Conservation (phyloP, 2,888 invertebrate species). For the Conops quadrifasciatus region DNA sequence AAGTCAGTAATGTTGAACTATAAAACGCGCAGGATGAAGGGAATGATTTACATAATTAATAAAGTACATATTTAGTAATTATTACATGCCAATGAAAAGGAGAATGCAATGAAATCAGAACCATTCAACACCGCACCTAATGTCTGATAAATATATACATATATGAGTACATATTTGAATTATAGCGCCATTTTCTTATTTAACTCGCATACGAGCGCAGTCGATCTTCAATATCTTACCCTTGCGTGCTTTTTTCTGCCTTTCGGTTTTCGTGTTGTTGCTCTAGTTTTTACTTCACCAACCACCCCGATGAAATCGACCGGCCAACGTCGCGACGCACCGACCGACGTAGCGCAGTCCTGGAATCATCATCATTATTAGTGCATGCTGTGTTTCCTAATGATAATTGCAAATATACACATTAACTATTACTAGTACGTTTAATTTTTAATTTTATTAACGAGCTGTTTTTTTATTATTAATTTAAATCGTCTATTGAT, state of each 20-base stretch:
- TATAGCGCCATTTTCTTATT: too few species aligned
- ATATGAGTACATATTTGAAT: too few species aligned
- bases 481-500: conserved; percentile 24
- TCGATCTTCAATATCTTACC: not conserved
- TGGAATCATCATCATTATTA: not conserved
- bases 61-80: conserved; percentile 22
- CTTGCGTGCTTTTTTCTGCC: not conserved
- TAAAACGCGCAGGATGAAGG: not conserved
- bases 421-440: not conserved
- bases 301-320: too few species aligned
- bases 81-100: not conserved
- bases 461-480: conserved; percentile 17
- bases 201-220: not conserved
- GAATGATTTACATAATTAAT: conserved; percentile 28
- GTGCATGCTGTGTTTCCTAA: conserved; percentile 2
- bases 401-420: conserved; percentile 3
- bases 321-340: not conserved
- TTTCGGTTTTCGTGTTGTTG: too few species aligned
- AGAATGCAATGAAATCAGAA: conserved; percentile 25
- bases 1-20: not conserved
- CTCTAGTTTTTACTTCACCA: too few species aligned
- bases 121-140: conserved; percentile 14
- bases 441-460: not conserved
- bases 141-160: not conserved
- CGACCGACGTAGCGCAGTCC: not conserved